Evolutionary conservation across 2,113 vertebrate genomes (phyloP).

Genomic region (Taurulus bubalis): DNA sequence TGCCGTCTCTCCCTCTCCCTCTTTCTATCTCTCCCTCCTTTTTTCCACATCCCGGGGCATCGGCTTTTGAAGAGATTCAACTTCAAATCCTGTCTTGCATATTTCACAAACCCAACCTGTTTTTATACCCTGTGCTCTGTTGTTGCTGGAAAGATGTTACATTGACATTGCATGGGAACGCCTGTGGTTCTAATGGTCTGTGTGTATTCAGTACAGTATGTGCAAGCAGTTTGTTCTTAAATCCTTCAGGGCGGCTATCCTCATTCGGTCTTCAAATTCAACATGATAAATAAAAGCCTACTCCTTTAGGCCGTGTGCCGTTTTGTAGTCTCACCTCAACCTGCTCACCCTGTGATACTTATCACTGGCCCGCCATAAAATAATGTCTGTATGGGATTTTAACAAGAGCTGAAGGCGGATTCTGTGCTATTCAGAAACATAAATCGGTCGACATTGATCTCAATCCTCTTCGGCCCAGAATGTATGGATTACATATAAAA

Average conservation of each 20-base stretch:
- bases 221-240: conserved; percentile 38
- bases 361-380: conserved; percentile 6
- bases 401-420: conserved; percentile 24
- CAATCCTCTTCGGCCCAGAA: conserved; percentile 9
- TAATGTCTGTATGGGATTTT: conserved; percentile 22
- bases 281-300: conserved; percentile 20
- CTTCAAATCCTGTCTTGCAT: conserved; percentile 66
- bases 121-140: conserved; percentile 40
- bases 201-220: conserved; percentile 29
- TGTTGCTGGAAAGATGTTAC: conserved; percentile 54
- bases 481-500: conserved; percentile 44
- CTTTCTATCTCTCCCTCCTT: conserved; percentile 20
- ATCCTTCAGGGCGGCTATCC: conserved; percentile 11
- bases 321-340: conserved; percentile 34
- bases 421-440: conserved; percentile 26
- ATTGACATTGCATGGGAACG: conserved; percentile 36
- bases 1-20: conserved; percentile 9
- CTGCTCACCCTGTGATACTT: conserved; percentile 19
- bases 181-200: conserved; percentile 43
- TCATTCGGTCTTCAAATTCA: conserved; percentile 33
- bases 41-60: conserved; percentile 64
- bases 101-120: conserved; percentile 70
- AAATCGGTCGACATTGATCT: conserved; percentile 28
- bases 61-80: conserved; percentile 60
- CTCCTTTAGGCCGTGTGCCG: conserved; percentile 11